phyloP scores from a whole-genome alignment of 2,113 vertebrate species.

The Mohoua ochrocephala region DNA sequence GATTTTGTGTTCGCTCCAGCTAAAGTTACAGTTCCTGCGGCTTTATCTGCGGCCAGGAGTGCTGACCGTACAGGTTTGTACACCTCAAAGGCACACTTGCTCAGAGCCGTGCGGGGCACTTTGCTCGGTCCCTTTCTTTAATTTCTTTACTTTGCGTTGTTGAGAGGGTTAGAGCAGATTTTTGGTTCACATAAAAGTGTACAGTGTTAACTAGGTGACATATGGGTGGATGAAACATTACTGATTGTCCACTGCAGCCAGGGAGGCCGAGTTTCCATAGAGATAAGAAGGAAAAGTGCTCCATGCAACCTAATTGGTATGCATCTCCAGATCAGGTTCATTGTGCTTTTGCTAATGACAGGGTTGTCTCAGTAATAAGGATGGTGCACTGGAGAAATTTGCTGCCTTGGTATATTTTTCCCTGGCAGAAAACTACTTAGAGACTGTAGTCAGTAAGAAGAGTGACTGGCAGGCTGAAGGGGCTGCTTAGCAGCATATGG shows the following conservation, averaged over 20 bases:
- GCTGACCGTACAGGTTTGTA: background rate
- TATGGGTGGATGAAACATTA: constrained; percentile 80
- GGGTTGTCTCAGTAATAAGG: constrained; percentile 89
- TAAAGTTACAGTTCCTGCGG: background rate
- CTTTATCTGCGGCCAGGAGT: background rate
- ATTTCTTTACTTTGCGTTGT: constrained; percentile 44
- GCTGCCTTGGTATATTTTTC: constrained; percentile 85
- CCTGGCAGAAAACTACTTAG: constrained; percentile 84
- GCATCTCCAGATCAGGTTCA: constrained; percentile 86
- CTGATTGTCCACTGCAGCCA: constrained; percentile 79
- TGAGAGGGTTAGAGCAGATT: constrained; percentile 38
- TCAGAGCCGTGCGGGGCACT: background rate
- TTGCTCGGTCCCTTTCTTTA: constrained; percentile 22
- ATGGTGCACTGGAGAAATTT: constrained; percentile 88
- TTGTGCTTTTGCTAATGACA: constrained; percentile 91
- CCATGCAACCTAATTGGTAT: constrained; percentile 88
- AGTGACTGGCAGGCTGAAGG: constrained; percentile 84
- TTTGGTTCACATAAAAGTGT: constrained; percentile 70
- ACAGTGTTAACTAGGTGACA: constrained; percentile 81
- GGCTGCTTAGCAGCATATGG: constrained; percentile 81
- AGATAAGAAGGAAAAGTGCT: constrained; percentile 84
- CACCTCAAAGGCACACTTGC: background rate
- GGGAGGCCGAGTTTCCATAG: constrained; percentile 85
- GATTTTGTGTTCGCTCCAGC: background rate
- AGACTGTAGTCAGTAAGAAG: constrained; percentile 82